A percentile compares a stretch with the other conserved stretches of the same genome.
Evolutionary conservation across 2,797 vertebrate species (phyloP).

Genomic region (Micromesistius poutassou): DNA sequence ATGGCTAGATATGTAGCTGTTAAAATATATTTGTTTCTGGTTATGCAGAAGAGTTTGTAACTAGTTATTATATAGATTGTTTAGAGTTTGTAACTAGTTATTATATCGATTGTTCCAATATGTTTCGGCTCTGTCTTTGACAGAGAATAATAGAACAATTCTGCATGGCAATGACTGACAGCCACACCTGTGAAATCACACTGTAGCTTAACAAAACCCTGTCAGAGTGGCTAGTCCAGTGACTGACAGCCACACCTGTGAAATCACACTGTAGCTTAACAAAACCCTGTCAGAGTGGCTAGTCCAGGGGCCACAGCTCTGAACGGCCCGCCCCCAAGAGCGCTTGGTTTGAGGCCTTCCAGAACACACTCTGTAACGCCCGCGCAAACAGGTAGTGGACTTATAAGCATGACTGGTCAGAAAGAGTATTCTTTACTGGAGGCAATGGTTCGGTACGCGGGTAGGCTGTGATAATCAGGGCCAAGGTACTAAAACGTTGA

Average conservation of each 20-base stretch:
- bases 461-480: too few relatives aligned
- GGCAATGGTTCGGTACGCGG: too few relatives aligned
- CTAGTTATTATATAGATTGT: conserved; percentile 12
- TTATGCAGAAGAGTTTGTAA: not conserved
- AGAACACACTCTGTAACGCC: not conserved
- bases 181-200: conserved; percentile 30
- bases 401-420: too few relatives aligned
- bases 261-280: conserved; percentile 44
- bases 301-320: conserved; percentile 33
- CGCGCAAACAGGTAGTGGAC: too few relatives aligned
- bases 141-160: conserved; percentile 18
- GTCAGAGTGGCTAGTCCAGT: too few relatives aligned
- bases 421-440: too few relatives aligned
- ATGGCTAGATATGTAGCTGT: not conserved
- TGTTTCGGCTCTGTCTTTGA: conserved; percentile 30
- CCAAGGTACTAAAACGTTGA: too few relatives aligned
- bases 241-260: conserved; percentile 37
- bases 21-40: not conserved
- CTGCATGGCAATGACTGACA: conserved; percentile 35
- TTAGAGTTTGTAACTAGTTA: not conserved
- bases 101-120: conserved; percentile 15
- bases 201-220: conserved; percentile 45
- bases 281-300: too few relatives aligned
- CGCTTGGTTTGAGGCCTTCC: conserved; percentile 15
- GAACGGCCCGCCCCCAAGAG: too few relatives aligned